Evolutionary conservation across 2,113 vertebrate genomes (phyloP).

Genomic region (Turdus rufiventris): DNA sequence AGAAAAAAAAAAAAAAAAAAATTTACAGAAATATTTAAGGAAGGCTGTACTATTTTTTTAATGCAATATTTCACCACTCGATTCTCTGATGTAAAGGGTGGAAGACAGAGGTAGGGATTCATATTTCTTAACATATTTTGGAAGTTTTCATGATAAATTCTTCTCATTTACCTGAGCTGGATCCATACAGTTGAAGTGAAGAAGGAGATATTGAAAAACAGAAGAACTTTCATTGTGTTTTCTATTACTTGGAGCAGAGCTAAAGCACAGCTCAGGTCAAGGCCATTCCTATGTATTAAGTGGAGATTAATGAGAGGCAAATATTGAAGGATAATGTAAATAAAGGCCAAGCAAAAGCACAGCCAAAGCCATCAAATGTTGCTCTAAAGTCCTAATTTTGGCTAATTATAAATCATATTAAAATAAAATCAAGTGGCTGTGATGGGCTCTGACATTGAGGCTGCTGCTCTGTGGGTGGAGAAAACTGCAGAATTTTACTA

Average conservation of each 20-base stretch:
- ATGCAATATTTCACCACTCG: fast-evolving
- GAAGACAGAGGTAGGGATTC: fast-evolving
- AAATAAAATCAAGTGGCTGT: neutral
- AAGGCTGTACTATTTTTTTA: neutral
- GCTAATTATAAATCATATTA: neutral
- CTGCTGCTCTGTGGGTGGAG: fast-evolving
- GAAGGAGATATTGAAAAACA: neutral
- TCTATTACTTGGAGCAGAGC: neutral
- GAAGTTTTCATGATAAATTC: neutral
- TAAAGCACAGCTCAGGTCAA: neutral
- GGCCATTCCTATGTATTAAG: neutral
- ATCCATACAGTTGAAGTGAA: neutral
- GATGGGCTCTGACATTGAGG: neutral
- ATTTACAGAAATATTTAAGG: neutral
- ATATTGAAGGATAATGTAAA: neutral
- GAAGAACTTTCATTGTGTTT: fast-evolving
- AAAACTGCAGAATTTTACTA: neutral
- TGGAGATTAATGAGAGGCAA: neutral
- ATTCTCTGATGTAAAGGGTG: neutral
- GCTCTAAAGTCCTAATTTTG: neutral
- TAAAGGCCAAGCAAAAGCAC: neutral
- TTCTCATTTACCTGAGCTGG: neutral
- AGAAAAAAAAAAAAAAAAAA: fast-evolving
- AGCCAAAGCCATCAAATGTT: neutral
- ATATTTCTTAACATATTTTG: fast-evolving